Base-by-base conservation (phyloP, 1,140 invertebrate species). In the Diorhabda sublineata region DNA sequence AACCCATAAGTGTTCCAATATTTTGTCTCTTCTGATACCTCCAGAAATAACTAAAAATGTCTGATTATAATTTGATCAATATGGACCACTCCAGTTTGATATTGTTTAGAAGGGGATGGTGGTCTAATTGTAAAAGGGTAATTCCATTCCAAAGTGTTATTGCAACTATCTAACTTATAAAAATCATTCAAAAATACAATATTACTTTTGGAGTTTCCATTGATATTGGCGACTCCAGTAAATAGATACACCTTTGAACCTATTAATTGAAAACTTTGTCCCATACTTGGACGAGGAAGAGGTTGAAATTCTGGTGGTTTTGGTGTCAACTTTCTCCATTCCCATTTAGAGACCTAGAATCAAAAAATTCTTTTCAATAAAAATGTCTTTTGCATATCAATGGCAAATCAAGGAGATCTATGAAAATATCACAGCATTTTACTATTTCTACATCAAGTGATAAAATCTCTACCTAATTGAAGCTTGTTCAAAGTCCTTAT, bases 251-350 rank as follows among this genome's bases (percentile, higher is more conserved):
- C 94, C 82, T 92, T 94, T 76, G 94, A 94, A 66, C 94, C 93
- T 67, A 98, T 91, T n/a, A 98, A 83, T 0, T 97, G 99, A 81
- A 99, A 99, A 83, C 95, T 98, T 81, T 99, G 98, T 0, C 97
- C 98, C 47, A 99, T 83, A 58, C 98, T 86, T 3, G 98, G 94
- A 82, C 96, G 98, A 1, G 98, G 98, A 1, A 92, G 88, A 45
- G 88, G 84, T 2, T 91, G 89, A 77, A 87, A 86, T 78, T 93
- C 91, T 0, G 97, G 95, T 42, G 92, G 87, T 77, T 91, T 90
- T 1, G 96, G 94, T 78, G 95, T 94, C 66, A 99, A 83, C 78
- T 92, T 89, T 77, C 95, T 95, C 97, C 98, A 99, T 84, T 99
- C 98, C 98, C 98, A 99, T 69, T 95, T 87, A 61, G 92, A 95